phyloP scores from a whole-genome alignment of 2,888 invertebrate species.

The Spatulosminthurus flaviceps region DNA sequence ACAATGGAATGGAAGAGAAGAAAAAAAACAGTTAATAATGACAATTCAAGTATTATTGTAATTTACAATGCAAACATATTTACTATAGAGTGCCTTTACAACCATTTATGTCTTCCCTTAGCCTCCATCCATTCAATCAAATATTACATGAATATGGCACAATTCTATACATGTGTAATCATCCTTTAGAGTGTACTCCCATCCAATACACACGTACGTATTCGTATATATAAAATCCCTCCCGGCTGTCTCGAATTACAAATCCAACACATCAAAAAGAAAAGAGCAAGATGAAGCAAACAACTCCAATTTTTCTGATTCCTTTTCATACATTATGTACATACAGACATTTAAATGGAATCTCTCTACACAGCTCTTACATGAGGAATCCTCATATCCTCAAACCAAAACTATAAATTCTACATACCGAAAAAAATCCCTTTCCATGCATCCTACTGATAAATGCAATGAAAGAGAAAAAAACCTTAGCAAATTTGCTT shows the following conservation, averaged over 20 bases:
- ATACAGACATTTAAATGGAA: too few relatives aligned
- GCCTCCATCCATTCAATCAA: slow-evolving; percentile 8
- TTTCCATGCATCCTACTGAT: too few relatives aligned
- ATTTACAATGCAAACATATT: slow-evolving; percentile 40
- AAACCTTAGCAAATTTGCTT: too few relatives aligned
- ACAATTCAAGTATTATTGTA: slow-evolving; percentile 28
- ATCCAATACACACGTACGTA: too few relatives aligned
- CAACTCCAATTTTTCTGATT: slow-evolving; percentile 4
- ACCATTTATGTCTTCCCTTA: slow-evolving; percentile 8
- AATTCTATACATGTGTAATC: slow-evolving; percentile 5
- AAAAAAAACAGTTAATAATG: slow-evolving; percentile 31
- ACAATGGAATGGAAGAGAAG: slow-evolving; percentile 6
- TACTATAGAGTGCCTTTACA: slow-evolving; percentile 2
- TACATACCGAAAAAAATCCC: too few relatives aligned
- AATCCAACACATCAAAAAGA: slow-evolving; percentile 9
- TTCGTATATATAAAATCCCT: background rate
- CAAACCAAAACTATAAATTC: too few relatives aligned
- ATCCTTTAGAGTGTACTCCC: too few relatives aligned
- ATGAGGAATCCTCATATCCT: too few relatives aligned
- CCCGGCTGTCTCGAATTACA: background rate
- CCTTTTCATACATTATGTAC: background rate
- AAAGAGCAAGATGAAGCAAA: background rate
- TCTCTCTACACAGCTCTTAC: too few relatives aligned
- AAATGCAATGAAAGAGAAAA: too few relatives aligned
- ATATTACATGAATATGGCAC: background rate